Evolutionary conservation across 2,888 invertebrate genomes (phyloP), one percentile per base, ranked within the genome.

Genomic region (Choreutis nemorana): DNA sequence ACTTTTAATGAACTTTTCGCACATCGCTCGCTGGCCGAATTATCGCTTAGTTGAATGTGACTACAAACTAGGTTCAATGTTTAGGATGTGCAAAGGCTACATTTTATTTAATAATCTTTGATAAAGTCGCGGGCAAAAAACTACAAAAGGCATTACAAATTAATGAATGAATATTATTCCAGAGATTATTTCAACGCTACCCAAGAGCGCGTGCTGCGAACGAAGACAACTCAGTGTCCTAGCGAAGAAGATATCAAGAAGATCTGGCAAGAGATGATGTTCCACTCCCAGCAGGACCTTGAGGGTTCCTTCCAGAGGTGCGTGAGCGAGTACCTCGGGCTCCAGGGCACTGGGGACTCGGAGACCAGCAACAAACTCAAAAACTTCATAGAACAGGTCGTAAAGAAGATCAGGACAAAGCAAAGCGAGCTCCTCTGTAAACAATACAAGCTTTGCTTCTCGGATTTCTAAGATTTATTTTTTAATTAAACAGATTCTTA

Each of bases 361-460:
- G 23, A 30, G 4, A 16, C 37, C n/a, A 39, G 38, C 10, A 25
- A 14, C 1, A 40, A 36, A 6, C 33, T 55, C 10, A 30, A 26
- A 1, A 33, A 37, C 20, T 40, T 45, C 22, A 35, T 59, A 11
- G 26, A 14, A 3, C 24, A 22, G 2, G 47, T 54, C 32, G 29
- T 60, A 15, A 21, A 15, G 7, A 40, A 40, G 26, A 34, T 48
- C n/a, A 37, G 40, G 15, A 6, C 35, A 6, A 33, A 29, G 2
- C 56, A 55, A 15, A 44, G 57, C 4, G 26, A 37, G 26, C 26
- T 48, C 28, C 45, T 59, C 8, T 59, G 60, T 24, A 51, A 53
- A 8, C 31, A 27, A 8, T 54, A 47, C 32, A 50, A 54, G 28
- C 36, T 59, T 13, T 59, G 58, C 34, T 58, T 41, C 30, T n/a